Conservation (phyloP, 2,797 vertebrate genomes). For the Sebastolobus alascanus region DNA sequence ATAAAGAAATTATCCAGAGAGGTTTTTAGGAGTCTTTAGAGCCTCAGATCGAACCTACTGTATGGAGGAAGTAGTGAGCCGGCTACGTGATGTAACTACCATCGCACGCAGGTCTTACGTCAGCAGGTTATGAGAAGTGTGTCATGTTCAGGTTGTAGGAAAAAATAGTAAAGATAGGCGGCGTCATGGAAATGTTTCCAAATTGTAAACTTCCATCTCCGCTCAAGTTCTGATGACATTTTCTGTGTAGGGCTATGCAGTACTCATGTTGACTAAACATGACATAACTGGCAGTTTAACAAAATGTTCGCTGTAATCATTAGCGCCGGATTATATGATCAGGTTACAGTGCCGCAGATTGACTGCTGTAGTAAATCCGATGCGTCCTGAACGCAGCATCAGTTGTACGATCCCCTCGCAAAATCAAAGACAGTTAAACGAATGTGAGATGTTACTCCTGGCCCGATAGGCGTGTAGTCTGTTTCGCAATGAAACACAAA, state of each 20-base stretch:
- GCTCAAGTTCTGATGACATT: background rate
- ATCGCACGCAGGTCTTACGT: constrained; percentile 20
- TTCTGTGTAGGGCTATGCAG: background rate
- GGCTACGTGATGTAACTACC: constrained; percentile 29
- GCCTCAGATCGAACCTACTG: background rate
- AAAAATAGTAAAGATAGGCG: background rate
- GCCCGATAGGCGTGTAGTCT: fast-evolving
- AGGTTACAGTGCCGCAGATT: background rate
- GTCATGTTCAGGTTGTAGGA: fast-evolving
- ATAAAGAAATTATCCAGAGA: background rate
- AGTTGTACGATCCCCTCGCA: background rate
- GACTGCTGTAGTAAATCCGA: background rate
- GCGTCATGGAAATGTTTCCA: fast-evolving
- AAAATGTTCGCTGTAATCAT: background rate
- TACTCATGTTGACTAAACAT: background rate
- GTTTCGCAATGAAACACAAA: background rate
- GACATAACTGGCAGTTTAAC: too few species aligned
- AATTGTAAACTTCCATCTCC: background rate
- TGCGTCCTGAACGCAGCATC: background rate
- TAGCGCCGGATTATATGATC: background rate
- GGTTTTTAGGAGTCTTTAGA: background rate
- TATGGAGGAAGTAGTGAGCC: constrained; percentile 37
- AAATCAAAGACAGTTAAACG: constrained; percentile 1
- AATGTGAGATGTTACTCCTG: fast-evolving
- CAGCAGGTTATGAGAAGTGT: background rate